phyloP scores from a whole-genome alignment of 2,888 invertebrate species.

The Apamea crenata region DNA sequence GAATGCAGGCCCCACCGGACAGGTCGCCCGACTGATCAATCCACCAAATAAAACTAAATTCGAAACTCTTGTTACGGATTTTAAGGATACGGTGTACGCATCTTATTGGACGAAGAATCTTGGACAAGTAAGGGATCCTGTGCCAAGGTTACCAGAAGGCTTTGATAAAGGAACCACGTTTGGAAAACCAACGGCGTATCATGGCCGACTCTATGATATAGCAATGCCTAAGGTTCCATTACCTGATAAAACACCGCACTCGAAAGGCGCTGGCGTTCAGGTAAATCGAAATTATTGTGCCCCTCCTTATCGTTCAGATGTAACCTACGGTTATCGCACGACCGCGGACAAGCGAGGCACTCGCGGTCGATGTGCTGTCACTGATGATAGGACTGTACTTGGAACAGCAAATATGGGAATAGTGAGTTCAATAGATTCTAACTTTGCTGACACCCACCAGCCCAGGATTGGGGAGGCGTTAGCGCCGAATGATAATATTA shows the following conservation, averaged over 20 bases:
- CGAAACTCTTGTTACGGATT: conserved; percentile 78
- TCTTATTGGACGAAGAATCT: conserved; percentile 84
- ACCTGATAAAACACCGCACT: conserved; percentile 77
- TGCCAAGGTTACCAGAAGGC: conserved; percentile 84
- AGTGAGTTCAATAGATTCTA: conserved; percentile 83
- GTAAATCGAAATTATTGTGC: conserved; percentile 78
- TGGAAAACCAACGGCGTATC: conserved; percentile 77
- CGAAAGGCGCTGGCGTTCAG: conserved; percentile 76
- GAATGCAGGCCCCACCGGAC: conserved; percentile 74
- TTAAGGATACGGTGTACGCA: conserved; percentile 80
- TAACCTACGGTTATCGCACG: conserved; percentile 85
- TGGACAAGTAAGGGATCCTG: conserved; percentile 76
- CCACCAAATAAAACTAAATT: conserved; percentile 82
- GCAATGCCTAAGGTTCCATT: conserved; percentile 81
- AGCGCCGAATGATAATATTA: conserved; percentile 88
- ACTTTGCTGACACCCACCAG: conserved; percentile 78
- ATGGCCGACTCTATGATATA: conserved; percentile 81
- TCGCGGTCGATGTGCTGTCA: conserved; percentile 85
- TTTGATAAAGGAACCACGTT: conserved; percentile 79
- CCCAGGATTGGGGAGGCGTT: conserved; percentile 82
- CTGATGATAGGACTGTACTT: conserved; percentile 78
- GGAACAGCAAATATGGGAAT: conserved; percentile 80
- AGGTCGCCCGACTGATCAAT: conserved; percentile 75
- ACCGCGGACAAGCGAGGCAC: conserved; percentile 86
- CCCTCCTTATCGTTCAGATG: conserved; percentile 83